These are phyloP conservation scores for Lasioglossum baleicum DNA, from an alignment of 1,140 invertebrate genomes.

Conservation along the genomic window DNA sequence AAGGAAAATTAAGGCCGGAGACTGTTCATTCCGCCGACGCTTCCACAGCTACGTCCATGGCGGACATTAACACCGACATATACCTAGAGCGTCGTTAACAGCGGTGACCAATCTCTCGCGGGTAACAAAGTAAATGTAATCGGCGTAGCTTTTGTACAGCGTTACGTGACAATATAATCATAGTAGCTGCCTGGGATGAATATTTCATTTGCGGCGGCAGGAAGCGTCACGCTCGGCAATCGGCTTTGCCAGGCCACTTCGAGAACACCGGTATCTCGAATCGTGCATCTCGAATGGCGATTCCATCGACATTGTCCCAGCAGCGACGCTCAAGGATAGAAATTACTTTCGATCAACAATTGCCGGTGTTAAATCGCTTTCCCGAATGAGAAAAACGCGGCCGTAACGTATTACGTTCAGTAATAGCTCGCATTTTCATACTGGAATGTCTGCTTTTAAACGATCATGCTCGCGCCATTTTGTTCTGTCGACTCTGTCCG, in stretches of 20 bases:
- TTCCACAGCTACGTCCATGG: not conserved
- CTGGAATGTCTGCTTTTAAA: too few relatives aligned
- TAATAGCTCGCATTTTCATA: too few relatives aligned
- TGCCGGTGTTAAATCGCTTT: not conserved
- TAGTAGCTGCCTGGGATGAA: slow-evolving; percentile 17
- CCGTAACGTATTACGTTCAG: too few relatives aligned
- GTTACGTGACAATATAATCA: slow-evolving; percentile 50
- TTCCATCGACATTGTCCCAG: slow-evolving; percentile 1
- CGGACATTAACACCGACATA: not conserved
- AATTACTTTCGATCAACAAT: not conserved
- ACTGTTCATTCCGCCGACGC: too few relatives aligned
- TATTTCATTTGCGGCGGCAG: slow-evolving; percentile 35
- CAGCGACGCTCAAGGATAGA: not conserved
- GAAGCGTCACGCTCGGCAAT: slow-evolving; percentile 37
- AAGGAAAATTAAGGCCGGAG: too few relatives aligned
- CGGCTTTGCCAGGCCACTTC: slow-evolving; percentile 20
- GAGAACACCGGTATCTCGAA: slow-evolving; percentile 32
- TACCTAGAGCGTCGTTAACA: slow-evolving; percentile 1
- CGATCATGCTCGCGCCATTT: too few relatives aligned
- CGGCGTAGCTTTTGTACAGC: slow-evolving; percentile 11
- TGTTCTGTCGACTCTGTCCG: too few relatives aligned
- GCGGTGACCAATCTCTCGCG: slow-evolving; percentile 14
- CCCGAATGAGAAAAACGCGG: too few relatives aligned
- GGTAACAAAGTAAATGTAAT: slow-evolving; percentile 52
- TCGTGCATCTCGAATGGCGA: slow-evolving; percentile 52